phyloP scores from a whole-genome alignment of 2,797 vertebrate genomes.

The Coccyzus lansbergi region DNA sequence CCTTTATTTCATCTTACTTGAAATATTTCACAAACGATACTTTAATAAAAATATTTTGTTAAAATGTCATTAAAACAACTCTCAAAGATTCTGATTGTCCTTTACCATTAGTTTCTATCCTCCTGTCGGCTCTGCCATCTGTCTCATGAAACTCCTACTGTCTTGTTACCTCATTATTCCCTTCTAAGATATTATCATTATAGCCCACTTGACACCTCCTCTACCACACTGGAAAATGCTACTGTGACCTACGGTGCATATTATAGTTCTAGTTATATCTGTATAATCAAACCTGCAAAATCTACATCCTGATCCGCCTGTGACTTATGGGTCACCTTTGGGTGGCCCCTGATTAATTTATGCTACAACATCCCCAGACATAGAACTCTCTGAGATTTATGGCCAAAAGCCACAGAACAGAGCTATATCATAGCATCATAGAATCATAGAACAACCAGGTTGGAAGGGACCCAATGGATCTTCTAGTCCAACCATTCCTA shows the following conservation, averaged over 20 bases:
- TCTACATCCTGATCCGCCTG: background rate
- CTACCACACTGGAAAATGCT: conserved; percentile 21
- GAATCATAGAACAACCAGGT: too few relatives aligned
- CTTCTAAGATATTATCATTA: conserved; percentile 2
- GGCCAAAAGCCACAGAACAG: background rate
- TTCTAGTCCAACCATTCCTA: too few relatives aligned
- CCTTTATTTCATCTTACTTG: background rate
- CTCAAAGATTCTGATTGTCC: background rate
- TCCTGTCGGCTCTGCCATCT: background rate
- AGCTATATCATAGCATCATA: too few relatives aligned
- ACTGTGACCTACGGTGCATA: background rate
- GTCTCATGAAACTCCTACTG: conserved; percentile 35
- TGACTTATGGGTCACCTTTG: background rate
- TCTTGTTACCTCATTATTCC: conserved; percentile 39
- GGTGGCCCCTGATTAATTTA: background rate
- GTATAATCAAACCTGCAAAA: background rate
- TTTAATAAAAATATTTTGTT: background rate
- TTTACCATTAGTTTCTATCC: background rate
- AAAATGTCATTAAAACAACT: background rate
- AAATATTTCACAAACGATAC: background rate
- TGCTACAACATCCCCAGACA: background rate
- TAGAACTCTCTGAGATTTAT: conserved; percentile 4
- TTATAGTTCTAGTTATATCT: background rate
- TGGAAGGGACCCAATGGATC: too few relatives aligned
- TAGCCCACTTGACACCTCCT: conserved; percentile 52